Evolutionary conservation across 1,140 invertebrate species (phyloP), one percentile per base, ranked within the genome.

Genomic region (Diprion similis): DNA sequence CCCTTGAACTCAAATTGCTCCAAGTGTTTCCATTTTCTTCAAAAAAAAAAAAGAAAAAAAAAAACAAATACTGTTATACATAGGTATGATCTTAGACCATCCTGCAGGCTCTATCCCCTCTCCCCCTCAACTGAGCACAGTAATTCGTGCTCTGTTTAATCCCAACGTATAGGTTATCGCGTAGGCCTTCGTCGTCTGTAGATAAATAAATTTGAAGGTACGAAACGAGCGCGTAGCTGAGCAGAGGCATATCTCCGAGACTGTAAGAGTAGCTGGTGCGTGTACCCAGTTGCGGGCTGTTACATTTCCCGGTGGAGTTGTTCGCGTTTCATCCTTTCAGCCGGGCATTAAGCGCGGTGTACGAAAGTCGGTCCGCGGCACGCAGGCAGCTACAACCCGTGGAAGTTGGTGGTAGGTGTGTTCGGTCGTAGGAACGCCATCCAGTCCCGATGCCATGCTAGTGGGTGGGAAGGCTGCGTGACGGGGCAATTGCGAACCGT

Each of bases 381-480:
- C 51, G 51, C n/a, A 59, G 51, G 51, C n/a, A 59, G 51, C 11
- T 17, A 13, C 9, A 15, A 17, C 51, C n/a, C 51, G 51, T 15
- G 51, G 51, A 37, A 15, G 51, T 59, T 13, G 11, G 51, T 17
- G n/a, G 51, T 17, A 13, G 24, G 51, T 59, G 51, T 59, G 51
- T 59, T 59, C 51, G 51, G 7, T 59, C 51, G 51, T 59, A 59
- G 51, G 51, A 59, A 59, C 51, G 51, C 51, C 11, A 59, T 59
- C 24, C 24, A 59, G 11, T 15, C 11, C 24, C 24, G 24, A 13
- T 17, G 51, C 51, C 11, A 59, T 59, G 82, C 80, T 80, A 85
- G 83, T 85, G 87, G 85, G 87, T 87, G 85, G 87, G 83, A 88
- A 88, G 86, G 79, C 86, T 87, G 86, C 86, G 87, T 88, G 87